Evolutionary conservation across 2,888 invertebrate species (phyloP).

Genomic region (Andrena camellia): DNA sequence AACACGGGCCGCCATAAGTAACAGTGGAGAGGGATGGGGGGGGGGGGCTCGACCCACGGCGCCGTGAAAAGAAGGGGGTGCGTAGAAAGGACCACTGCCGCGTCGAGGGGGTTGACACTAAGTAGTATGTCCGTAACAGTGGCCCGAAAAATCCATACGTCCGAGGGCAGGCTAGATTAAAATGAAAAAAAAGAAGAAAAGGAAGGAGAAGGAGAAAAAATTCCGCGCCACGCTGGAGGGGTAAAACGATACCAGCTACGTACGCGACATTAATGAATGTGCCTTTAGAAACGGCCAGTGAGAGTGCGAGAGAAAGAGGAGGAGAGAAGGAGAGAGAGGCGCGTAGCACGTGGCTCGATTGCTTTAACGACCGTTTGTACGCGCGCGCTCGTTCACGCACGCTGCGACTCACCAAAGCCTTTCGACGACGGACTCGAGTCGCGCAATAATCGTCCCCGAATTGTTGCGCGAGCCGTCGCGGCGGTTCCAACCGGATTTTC

Average conservation of each 20-base stretch:
- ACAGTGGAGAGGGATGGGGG: conserved; percentile 24
- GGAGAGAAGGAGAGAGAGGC: conserved; percentile 46
- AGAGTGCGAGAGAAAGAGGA: conserved; percentile 42
- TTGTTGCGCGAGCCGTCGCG: neutral
- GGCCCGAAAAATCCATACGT: conserved; percentile 71
- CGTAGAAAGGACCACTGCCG: conserved; percentile 30
- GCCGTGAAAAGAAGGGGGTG: conserved; percentile 67
- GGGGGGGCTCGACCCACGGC: conserved; percentile 44
- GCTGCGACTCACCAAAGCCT: conserved; percentile 40
- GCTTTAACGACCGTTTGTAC: conserved; percentile 64
- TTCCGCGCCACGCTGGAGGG: conserved; percentile 58
- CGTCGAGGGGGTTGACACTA: conserved; percentile 60
- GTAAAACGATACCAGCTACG: conserved; percentile 76
- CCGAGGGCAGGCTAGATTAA: conserved; percentile 64
- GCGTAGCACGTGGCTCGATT: conserved; percentile 62
- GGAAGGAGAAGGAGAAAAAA: conserved; percentile 24
- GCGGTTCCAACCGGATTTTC: neutral
- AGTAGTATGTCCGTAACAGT: conserved; percentile 76
- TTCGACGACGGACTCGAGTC: conserved; percentile 40
- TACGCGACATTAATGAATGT: conserved; percentile 76
- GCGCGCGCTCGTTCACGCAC: conserved; percentile 38
- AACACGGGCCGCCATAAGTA: conserved; percentile 67
- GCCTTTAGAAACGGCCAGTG: conserved; percentile 54
- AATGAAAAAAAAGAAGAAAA: conserved; percentile 45
- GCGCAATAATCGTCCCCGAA: conserved; percentile 54